These are phyloP conservation scores for Callaeas wilsoni DNA, from an alignment of 2,113 vertebrate species.

Conservation along the genomic window DNA sequence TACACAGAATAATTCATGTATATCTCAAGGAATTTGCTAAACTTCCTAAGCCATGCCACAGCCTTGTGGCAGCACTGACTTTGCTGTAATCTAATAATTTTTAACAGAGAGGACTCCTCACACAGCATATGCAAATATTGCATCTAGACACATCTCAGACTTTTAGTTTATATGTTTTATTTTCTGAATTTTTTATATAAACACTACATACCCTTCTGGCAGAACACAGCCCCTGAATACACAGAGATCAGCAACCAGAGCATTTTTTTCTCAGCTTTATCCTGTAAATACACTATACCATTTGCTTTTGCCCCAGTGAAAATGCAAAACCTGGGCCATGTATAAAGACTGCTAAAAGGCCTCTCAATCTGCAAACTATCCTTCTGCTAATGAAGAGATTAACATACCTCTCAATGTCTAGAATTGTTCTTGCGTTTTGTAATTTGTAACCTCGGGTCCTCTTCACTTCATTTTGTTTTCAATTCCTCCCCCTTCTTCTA, in stretches of 20 bases:
- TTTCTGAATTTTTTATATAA: not conserved
- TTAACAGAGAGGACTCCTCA: not conserved
- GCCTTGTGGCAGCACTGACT: not conserved
- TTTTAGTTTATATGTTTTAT: not conserved
- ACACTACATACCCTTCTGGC: not conserved
- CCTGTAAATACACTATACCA: not conserved
- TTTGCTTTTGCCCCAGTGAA: not conserved
- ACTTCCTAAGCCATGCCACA: not conserved
- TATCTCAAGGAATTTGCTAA: not conserved
- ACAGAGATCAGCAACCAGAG: not conserved
- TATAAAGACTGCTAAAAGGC: not conserved
- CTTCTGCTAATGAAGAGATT: conserved; percentile 17
- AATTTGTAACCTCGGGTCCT: not conserved
- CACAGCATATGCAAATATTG: not conserved
- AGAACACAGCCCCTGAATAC: not conserved
- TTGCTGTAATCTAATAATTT: not conserved
- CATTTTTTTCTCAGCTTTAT: not conserved
- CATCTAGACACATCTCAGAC: not conserved
- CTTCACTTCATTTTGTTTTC: not conserved
- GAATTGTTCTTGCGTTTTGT: not conserved
- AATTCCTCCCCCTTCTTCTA: not conserved
- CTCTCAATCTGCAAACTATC: not conserved
- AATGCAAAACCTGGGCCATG: not conserved
- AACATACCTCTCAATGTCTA: not conserved
- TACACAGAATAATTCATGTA: not conserved